phyloP scores from a whole-genome alignment of 2,113 vertebrate genomes.

The Erythrocercus mccallii region DNA sequence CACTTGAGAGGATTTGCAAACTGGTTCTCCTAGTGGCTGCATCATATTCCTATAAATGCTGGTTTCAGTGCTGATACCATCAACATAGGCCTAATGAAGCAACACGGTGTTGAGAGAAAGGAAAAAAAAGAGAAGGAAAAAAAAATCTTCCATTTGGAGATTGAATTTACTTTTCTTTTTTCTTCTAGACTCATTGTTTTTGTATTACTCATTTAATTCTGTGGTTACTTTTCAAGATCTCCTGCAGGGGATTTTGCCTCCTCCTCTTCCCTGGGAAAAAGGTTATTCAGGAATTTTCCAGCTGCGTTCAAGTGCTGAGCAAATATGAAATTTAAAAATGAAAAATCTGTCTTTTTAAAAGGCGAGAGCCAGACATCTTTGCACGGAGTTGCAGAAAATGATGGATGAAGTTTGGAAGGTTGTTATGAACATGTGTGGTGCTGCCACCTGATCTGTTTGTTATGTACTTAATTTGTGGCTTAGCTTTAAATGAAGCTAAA shows the following conservation, averaged over 20 bases:
- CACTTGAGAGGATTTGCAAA: not conserved
- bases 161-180: not conserved
- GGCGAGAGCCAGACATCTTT: not conserved
- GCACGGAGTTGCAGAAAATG: not conserved
- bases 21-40: not conserved
- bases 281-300: not conserved
- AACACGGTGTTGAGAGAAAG: not conserved
- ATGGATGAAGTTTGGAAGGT: constrained; percentile 2
- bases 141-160: not conserved
- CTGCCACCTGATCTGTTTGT: not conserved
- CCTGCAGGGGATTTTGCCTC: not conserved
- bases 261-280: not conserved
- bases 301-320: not conserved
- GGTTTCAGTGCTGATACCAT: not conserved
- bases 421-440: not conserved
- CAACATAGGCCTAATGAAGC: not conserved
- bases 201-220: not conserved
- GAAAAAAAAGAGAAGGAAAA: not conserved
- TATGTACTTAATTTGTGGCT: constrained; percentile 26
- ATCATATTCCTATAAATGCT: not conserved
- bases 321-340: not conserved
- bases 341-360: not conserved
- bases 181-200: not conserved
- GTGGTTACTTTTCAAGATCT: not conserved
- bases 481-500: not conserved